Evolutionary conservation across 2,113 vertebrate species (phyloP), one percentile per base, ranked within the genome.

Genomic region (Phainopepla nitens): DNA sequence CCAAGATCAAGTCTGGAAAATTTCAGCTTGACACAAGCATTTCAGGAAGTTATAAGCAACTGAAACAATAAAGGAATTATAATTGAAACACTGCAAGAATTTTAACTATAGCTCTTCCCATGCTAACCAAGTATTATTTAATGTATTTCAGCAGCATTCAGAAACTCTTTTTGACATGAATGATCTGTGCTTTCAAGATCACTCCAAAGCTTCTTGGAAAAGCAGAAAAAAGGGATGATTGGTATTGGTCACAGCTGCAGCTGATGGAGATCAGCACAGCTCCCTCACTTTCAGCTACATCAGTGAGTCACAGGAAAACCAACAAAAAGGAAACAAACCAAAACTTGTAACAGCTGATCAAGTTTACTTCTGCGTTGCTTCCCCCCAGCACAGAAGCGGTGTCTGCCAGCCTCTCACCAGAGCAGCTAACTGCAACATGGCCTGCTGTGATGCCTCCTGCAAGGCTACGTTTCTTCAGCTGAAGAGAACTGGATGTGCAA

Each of bases 21-120:
- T 82, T 93, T 95, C 90, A 85, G 22, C 61, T 90, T 33, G 61
- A 88, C 44, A 33, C 3, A 5, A 95, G 35, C 14, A 42, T 65
- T 94, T 96, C 76, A 92, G 71, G 84, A 93, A 96, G 86, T 78
- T 88, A 93, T 90, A 93, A 93, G 79, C 72, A 92, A 94, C 61
- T 89, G 51, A 62, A 92, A 92, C 80, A 87, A 85, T 84, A 94
- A 89, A 83, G 53, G 64, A 90, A 79, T 91, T 84, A 65, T 76
- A 94, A 92, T 2, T 45, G 70, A 94, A 93, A 94, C 44, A 58
- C 49, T 53, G 31, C 12, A 85, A 69, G 73, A 88, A 89, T 88
- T 88, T 92, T 54, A 81, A 71, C 77, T 75, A 56, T 14, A 93
- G 28, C 4, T 91, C 73, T 72, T 75, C 39, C 72, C 84, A 44